Evolutionary conservation across 2,113 vertebrate genomes (phyloP), one percentile per base, ranked within the genome.

Genomic region (Calidris pygmaea): DNA sequence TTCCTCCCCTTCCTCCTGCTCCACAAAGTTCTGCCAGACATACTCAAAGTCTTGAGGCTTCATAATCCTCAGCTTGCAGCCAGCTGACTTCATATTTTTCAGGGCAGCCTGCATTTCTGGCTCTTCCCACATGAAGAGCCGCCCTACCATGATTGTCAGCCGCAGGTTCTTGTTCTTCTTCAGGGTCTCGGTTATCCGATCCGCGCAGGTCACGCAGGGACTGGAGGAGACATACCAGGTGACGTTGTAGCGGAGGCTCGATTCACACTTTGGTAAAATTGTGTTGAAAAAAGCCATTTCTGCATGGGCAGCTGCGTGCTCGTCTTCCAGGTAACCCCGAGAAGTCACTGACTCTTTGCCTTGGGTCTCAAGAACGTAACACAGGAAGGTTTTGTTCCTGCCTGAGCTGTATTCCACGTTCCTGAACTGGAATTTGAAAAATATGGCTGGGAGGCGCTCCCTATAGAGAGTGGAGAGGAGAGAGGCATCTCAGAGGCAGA

Each of bases 391-490:
- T 97, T 99, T 99, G 96, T 99, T 99, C 55, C 99, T 98, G n/a
- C 99, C 99, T 0, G 99, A 99, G 12, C 99, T 99, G 95, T 99
- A 99, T 58, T 99, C 99, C 93, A 99, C 99, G 0, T 99, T 99
- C 97, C 99, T 98, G 97, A 99, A 99, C 97, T 99, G 99, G 98
- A 99, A 99, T 96, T 99, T 99, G 97, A 98, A 99, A 93, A 97
- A 98, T 66, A 98, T 98, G 70, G 98, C 99, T 45, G 99, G 98
- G 20, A 99, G 98, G 45, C 99, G 98, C 62, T 99, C 98, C 89
- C 99, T 99, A 75, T 7, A 56, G 74, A 67, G 48, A 81, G 41
- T 7, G 73, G 65, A 68, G 63, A 89, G 76, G 90, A 78, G 85
- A 95, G 75, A 70, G n/a, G 24, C 7, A 6, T n/a, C 17, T 96